Evolutionary conservation across 2,113 vertebrate species (phyloP).

Genomic region (Alethe castanea): DNA sequence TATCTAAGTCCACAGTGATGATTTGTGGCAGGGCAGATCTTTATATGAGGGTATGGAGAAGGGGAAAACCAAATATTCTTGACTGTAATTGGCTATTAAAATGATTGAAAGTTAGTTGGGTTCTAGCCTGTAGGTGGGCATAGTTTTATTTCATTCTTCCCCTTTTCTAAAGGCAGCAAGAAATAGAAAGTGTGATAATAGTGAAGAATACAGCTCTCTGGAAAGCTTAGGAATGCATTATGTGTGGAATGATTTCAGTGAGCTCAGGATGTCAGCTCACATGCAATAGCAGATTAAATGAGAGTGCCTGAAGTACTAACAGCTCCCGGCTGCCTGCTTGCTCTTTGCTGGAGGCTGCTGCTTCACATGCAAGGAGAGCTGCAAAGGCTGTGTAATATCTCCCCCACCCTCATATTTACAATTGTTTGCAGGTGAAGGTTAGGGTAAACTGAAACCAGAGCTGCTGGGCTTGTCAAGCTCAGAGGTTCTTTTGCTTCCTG

Average conservation of each 20-base stretch:
- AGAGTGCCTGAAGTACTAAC: not conserved
- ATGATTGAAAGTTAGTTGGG: constrained; percentile 26
- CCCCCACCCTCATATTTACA: not conserved
- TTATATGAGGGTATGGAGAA: not conserved
- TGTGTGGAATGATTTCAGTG: not conserved
- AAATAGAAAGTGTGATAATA: not conserved
- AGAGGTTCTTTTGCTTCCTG: not conserved
- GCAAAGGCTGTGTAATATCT: not conserved
- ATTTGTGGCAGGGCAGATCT: constrained; percentile 22
- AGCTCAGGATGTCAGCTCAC: not conserved
- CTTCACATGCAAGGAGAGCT: not conserved
- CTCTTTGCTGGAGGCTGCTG: not conserved
- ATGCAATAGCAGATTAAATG: not conserved
- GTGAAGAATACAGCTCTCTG: not conserved
- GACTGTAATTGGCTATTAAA: constrained; percentile 35
- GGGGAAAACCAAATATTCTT: constrained; percentile 10
- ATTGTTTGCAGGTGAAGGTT: not conserved
- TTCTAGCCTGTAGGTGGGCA: not conserved
- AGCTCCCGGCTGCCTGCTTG: not conserved
- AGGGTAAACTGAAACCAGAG: not conserved
- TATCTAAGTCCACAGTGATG: not conserved
- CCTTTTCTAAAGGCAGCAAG: not conserved
- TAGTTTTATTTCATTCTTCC: constrained; percentile 13
- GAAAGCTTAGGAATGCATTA: not conserved
- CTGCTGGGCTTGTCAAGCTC: not conserved